Evolutionary conservation across 23 tunicate genomes (phyloP), one percentile per base, ranked within the genome.

Genomic region (Diplosoma virens): DNA sequence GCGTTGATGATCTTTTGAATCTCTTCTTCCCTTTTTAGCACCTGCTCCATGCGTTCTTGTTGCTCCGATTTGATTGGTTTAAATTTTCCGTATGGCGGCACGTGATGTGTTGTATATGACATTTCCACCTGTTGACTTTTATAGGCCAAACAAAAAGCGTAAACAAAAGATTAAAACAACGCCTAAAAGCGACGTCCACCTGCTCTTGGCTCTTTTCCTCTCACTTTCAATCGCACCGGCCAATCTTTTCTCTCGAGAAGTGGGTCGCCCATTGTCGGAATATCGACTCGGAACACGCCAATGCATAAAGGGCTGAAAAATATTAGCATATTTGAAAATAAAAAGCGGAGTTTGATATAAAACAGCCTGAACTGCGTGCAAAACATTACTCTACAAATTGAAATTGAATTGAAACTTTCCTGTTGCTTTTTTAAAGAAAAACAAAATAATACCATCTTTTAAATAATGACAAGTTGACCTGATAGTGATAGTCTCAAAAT

Each of bases 231-330:
- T 82, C 24, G 63, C 53, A 24, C 48, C 32, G 27, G 48, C 5
- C 36, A 82, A 52, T 25, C 76, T 31, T 3, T 32, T 75, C 32
- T 82, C 87, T 29, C 87, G 30, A 23, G 81, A 53, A 20, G 81
- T 63, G 31, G 87, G 87, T 30, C 70, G 58, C 2, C 82, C 82
- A 1, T 68, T 52, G n/a, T 82, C 89, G 0, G 93, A 73, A 33
- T 89, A 89, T 71, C 96, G 75, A 52, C 96, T 89, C 18, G 96
- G 96, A 31, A 89, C 96, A 33, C 82, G 78, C 96, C 96, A 89
- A 37, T 78, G 69, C 96, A 89, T 89, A 47, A 89, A 89, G 9
- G 89, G 78, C 96, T 89, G 79, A 41, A 41, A 41, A 41, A 41
- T 41, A 41, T n/a, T n/a, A n/a, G n/a, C n/a, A n/a, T n/a, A n/a